Evolutionary conservation across 2,113 vertebrate species (phyloP), one percentile per base, ranked within the genome.

Genomic region (Chlorocebus sabaeus): DNA sequence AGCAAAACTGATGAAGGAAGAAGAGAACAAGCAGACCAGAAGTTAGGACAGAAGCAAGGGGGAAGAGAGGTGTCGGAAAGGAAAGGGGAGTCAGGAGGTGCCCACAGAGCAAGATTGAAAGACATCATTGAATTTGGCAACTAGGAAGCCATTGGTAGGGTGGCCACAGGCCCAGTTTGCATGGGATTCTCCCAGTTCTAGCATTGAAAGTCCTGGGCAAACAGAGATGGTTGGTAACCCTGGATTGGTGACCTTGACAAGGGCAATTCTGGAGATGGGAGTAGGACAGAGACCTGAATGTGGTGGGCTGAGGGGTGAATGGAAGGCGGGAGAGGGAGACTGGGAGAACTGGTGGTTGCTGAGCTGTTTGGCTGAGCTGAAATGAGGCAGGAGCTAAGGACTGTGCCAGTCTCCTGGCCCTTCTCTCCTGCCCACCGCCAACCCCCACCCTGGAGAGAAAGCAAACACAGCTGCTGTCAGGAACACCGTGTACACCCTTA

Each of bases 261-360:
- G 48, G 68, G 57, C 50, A n/a, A 30, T 27, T 80, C 82, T 75
- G 18, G 23, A 59, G 32, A 32, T 0, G 12, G 27, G 5, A 25
- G 81, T 8, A 25, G 64, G 50, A 16, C 43, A 43, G 57, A 67
- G 35, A 43, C 67, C 38, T 48, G 16, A 3, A 22, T 16, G 13
- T 35, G 40, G 80, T 0, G 4, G 38, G n/a, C 48, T 4, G 8
- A 57, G 59, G 40, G 82, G 35, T 8, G 32, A 22, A 3, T 14
- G 78, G 76, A 64, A 38, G 45, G n/a, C 4, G 1, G 32, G 18
- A n/a, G n/a, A 50, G 73, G 48, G 57, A 52, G 0, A 0, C 4
- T 8, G 30, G 40, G 4, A 12, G 38, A 1, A 0, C 2, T 1
- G 13, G 23, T 16, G 57, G 38, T 75, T 16, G 45, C 68, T 2